Evolutionary conservation across 1,140 invertebrate species (phyloP), one percentile per base, ranked within the genome.

Genomic region (Euura saliciscinereae): DNA sequence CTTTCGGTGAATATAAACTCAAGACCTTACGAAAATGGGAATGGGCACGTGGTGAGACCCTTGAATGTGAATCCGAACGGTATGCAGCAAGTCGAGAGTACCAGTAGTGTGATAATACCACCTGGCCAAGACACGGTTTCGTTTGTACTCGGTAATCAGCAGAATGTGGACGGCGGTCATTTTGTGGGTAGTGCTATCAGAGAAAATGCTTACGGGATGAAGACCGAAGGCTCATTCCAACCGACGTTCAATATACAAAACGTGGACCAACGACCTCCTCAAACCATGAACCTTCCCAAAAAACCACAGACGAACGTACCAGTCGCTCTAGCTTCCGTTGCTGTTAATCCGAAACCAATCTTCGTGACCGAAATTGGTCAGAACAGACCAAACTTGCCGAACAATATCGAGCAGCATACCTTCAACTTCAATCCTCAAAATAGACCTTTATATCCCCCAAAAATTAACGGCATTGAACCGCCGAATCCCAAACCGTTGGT

Each of bases 91-190:
- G 81, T 79, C 8, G 89, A 90, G 44, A 90, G 90, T 73, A 90
- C 90, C 2, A 92, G 90, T 71, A 92, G 91, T 65, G 89, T 92
- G 59, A 89, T 91, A 51, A 90, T 92, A 51, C 89, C 90, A 0
- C 91, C 90, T 1, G 89, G 90, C 68, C 91, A 92, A 75, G 89
- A 91, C 70, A 91, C 90, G 2, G 90, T 91, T 4, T 90, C 90
- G 0, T 92, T 92, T 77, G 90, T 92, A 5, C 82, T 92, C 3
- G 90, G 91, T 1, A 91, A 91, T 70, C 86, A 90, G 65, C 91
- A 92, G 71, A 90, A 89, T 69, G 90, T 91, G 43, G 87, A 88
- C 59, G 87, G 86, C 13, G 79, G 82, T 13, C 86, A 88, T 70
- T 90, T 87, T 70, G 84, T 83, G 0, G 88, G 86, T 2, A 84